Evolutionary conservation across 92 coral and sea anemone genomes (phyloP), one percentile per base, ranked within the genome.

Genomic region (Phenganax stokvisi): DNA sequence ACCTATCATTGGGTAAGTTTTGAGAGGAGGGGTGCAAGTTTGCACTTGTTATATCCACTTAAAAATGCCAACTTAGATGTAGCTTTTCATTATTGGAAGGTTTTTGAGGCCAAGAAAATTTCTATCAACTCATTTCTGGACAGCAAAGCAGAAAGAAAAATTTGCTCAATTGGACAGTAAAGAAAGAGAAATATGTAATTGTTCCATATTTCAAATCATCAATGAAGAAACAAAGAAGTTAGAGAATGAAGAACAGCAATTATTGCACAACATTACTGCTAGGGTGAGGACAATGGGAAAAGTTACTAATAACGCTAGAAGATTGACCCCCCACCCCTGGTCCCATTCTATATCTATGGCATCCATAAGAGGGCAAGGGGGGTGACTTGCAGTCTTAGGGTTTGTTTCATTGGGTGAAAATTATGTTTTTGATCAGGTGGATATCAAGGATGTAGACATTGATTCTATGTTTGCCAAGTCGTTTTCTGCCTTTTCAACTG

Each of bases 1-100:
- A 10, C 99, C 99, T 80, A 82, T 96, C 25, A 89, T 92, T 77
- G 99, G 97, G 99, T 96, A 80, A 90, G 97, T 93, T 69, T 13
- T 53, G 16, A 62, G 16, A 37, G 47, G 47, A 37, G 5, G 47
- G 2, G 47, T 2, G 5, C 47, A 37, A 37, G 47, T 5, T 37
- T 37, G 47, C 47, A 37, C 47, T 37, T 37, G 47, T 37, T 37
- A 37, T 37, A 5, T 37, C 5, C 47, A 37, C 47, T 37, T 37
- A 37, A 37, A 20, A 20, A 20, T 20, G 25, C 25, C 25, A 20
- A 20, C 25, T 20, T 20, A 20, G 25, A 37, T 37, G 37, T 64
- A 12, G 6, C n/a, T 11, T 73, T 25, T 13, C 15, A 68, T 56
- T 44, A 60, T 28, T 16, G 30, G 0, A 75, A 94, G 99, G 61